Evolutionary conservation across 2,113 vertebrate genomes (phyloP), one percentile per base, ranked within the genome.

Genomic region (Microtus richardsoni): DNA sequence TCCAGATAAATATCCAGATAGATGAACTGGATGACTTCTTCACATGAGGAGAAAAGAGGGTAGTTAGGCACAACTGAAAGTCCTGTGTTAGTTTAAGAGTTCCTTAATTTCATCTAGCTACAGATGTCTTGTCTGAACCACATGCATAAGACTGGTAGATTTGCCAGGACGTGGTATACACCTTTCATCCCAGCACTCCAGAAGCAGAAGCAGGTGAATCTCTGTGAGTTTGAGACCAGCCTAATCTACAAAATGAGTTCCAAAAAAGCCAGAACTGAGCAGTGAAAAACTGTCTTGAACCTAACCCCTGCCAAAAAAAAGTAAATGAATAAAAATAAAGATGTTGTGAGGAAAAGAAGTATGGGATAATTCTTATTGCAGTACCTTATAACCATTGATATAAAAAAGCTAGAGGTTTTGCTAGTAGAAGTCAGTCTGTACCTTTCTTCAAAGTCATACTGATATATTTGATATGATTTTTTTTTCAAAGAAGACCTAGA

Each of bases 361-460:
- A 30, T 39, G 49, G n/a, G n/a, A 91, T 66, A 87, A 58, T 39
- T 39, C 26, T 84, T 62, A 66, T 3, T 21, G 4, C n/a, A 58
- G 5, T 49, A 73, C 22, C 47, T 71, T 52, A 16, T 22, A 88
- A 58, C 54, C 28, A 21, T 83, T 92, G 84, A 62, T 74, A 84
- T 47, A 70, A 70, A 89, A 33, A 17, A 75, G 39, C 64, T 77
- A 14, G 66, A 28, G 54, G 14, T 95, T 92, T 89, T 94, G 84
- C 82, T 77, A 60, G 30, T 85, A 33, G 19, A 80, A 88, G 19
- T 71, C 70, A 4, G 52, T 62, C 5, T 79, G 14, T 62, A 4
- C 13, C 77, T 92, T 80, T 91, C n/a, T 94, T 95, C n/a, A 82
- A 88, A 78, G 26, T 28, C 17, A 83, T 36, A 7, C 28, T 64